Evolutionary conservation across 1,140 invertebrate genomes (phyloP).

Genomic region (Frieseomelitta varia): DNA sequence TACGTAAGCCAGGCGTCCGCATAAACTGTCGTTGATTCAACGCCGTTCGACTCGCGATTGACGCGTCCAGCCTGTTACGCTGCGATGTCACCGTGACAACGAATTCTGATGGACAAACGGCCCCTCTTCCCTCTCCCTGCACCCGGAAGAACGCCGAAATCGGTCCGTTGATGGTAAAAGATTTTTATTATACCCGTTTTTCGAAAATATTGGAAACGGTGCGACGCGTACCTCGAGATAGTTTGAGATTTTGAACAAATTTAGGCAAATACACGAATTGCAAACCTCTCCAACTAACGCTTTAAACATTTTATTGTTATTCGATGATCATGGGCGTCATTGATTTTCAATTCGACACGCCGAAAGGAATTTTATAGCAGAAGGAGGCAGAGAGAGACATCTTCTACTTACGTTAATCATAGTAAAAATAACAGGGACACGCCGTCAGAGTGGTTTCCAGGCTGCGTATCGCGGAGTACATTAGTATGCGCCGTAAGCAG

Average conservation of each 20-base stretch:
- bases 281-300: neutral
- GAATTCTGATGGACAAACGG: neutral
- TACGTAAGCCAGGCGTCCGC: conserved; percentile 58
- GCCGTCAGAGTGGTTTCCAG: conserved; percentile 45
- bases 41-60: conserved; percentile 32
- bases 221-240: neutral
- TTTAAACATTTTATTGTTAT: neutral
- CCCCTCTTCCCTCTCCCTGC: too few species aligned
- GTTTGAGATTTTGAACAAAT: neutral
- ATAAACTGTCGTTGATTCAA: conserved; percentile 46
- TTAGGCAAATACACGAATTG: neutral
- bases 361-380: conserved; percentile 40
- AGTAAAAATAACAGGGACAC: conserved; percentile 54
- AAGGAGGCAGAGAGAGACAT: neutral
- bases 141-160: neutral
- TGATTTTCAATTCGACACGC: neutral
- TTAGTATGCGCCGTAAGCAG: conserved; percentile 65
- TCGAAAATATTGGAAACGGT: neutral
- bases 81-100: conserved; percentile 7
- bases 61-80: conserved; percentile 25
- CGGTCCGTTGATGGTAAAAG: neutral
- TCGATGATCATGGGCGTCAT: neutral
- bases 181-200: conserved; percentile 10
- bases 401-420: conserved; percentile 56
- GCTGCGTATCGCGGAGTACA: conserved; percentile 51